phyloP scores from a whole-genome alignment of 2,888 invertebrate species.

The Ornithoptera alexandrae region DNA sequence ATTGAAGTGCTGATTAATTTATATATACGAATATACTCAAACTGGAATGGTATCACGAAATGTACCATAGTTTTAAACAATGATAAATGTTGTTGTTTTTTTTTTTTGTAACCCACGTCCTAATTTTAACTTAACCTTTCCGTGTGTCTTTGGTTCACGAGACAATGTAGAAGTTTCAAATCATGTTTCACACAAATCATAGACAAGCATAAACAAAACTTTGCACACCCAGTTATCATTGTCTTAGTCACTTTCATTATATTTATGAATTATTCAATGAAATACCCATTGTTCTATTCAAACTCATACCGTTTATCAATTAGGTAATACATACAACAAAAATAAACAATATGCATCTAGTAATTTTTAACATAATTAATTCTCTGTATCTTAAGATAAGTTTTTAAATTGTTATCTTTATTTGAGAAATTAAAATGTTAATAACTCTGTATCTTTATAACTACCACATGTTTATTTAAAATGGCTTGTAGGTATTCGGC shows the following conservation, averaged over 20 bases:
- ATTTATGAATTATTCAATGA: neutral
- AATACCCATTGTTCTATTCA: neutral
- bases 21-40: too few species aligned
- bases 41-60: too few species aligned
- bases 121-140: conserved; percentile 12
- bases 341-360: too few species aligned
- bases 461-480: too few species aligned
- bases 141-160: conserved; percentile 15
- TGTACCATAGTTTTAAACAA: neutral
- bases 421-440: too few species aligned
- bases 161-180: conserved; percentile 24
- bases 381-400: too few species aligned
- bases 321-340: too few species aligned
- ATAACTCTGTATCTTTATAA: too few species aligned
- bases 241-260: neutral
- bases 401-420: too few species aligned
- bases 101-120: conserved; percentile 13
- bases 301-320: neutral
- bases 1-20: too few species aligned
- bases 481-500: too few species aligned
- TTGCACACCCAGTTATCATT: neutral
- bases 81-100: neutral
- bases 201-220: conserved; percentile 4
- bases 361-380: too few species aligned
- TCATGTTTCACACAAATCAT: conserved; percentile 11